phyloP scores from a whole-genome alignment of 2,888 invertebrate species.

The Himalopsyche japonica region DNA sequence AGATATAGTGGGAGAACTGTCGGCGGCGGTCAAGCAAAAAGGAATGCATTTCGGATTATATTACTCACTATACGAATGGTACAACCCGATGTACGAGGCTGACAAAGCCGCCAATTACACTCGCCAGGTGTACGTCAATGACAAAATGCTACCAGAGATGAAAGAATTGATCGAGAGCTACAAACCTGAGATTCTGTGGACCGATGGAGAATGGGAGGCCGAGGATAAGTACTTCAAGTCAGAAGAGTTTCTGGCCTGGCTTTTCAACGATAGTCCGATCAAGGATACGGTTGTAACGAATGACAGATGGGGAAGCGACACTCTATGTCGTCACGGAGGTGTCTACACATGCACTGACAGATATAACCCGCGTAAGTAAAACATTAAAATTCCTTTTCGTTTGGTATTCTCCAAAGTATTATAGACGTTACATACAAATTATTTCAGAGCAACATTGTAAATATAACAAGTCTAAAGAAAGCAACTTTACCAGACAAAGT shows the following conservation, averaged over 20 bases:
- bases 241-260: constrained; percentile 84
- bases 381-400: too few species aligned
- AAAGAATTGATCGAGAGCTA: constrained; percentile 73
- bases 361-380: constrained; percentile 73
- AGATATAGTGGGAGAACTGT: constrained; percentile 78
- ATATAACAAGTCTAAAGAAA: too few species aligned
- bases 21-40: constrained; percentile 65
- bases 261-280: constrained; percentile 92
- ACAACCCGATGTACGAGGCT: constrained; percentile 74
- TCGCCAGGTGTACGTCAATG: constrained; percentile 67
- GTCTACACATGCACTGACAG: constrained; percentile 85
- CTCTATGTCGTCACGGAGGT: constrained; percentile 84
- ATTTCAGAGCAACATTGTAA: too few species aligned
- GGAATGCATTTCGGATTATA: constrained; percentile 79
- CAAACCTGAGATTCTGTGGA: constrained; percentile 84
- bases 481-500: too few species aligned
- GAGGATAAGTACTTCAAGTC: constrained; percentile 81
- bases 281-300: constrained; percentile 87
- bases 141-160: constrained; percentile 81
- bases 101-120: constrained; percentile 69
- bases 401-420: too few species aligned
- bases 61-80: constrained; percentile 89
- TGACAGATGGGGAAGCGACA: constrained; percentile 88
- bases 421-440: too few species aligned
- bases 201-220: constrained; percentile 95